Evolutionary conservation across 2,888 invertebrate species (phyloP), one percentile per base, ranked within the genome.

Genomic region (Drosophila peninsularis): DNA sequence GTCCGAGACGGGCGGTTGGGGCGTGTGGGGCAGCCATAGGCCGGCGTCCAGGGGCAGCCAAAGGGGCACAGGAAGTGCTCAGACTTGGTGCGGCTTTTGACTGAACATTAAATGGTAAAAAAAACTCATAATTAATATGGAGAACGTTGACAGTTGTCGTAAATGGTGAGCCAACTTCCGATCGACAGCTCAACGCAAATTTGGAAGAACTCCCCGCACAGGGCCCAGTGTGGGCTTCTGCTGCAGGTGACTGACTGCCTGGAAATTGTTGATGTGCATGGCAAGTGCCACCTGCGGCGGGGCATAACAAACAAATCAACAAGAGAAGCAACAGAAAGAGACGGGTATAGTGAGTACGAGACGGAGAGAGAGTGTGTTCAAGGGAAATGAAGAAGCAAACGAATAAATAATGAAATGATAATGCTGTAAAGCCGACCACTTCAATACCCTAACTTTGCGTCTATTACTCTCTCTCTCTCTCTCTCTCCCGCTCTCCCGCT

Each of bases 161-260:
- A 84, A 77, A 84, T 84, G 84, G 84, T 77, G 58, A 68, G 56
- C 55, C 52, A 68, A 88, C 84, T 88, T 84, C 84, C 84, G 84
- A 84, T 76, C 65, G 70, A 54, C 72, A 68, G 62, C 45, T 49
- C 67, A 58, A 36, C 62, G 75, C 63, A 71, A 81, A 76, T 80
- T 80, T 82, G 80, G 66, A 76, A 70, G 72, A 55, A n/a, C 42
- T 50, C 30, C 10, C n/a, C 14, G 10, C 36, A n/a, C n/a, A n/a
- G n/a, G n/a, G n/a, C n/a, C n/a, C n/a, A n/a, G n/a, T n/a, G n/a
- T n/a, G n/a, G n/a, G n/a, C 27, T 30, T 30, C 30, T 37, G 71
- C 41, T 44, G 58, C 79, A 79, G 61, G 63, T 62, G 49, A 47
- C 56, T 72, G 67, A 39, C 74, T 62, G 64, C 50, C 62, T 70